These are phyloP conservation scores for Ophioderma brevispina DNA, from an alignment of 35 echinoderm and acorn worm species.

Conservation along the genomic window DNA sequence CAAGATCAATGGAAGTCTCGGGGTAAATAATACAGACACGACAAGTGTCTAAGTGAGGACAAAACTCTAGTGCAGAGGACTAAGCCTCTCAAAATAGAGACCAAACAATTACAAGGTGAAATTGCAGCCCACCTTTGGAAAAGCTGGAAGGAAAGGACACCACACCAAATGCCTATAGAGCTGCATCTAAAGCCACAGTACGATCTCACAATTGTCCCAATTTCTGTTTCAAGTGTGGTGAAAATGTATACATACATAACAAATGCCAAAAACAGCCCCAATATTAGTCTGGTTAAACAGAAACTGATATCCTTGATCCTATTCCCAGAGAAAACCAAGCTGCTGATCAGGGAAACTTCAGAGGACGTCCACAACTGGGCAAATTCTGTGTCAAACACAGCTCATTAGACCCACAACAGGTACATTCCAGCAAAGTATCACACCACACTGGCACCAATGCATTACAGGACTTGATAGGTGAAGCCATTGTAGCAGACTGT, in stretches of 20 bases:
- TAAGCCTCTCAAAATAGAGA: neutral
- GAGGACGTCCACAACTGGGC: slow-evolving; percentile 33
- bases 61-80: neutral
- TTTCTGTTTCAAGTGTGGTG: slow-evolving; percentile 63
- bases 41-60: neutral
- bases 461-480: slow-evolving; percentile 52
- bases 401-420: slow-evolving; percentile 20
- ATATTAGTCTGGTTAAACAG: slow-evolving; percentile 18
- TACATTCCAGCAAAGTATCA: neutral
- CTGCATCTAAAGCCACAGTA: neutral
- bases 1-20: neutral
- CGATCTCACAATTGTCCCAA: neutral
- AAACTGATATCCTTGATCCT: slow-evolving; percentile 46
- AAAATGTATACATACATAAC: slow-evolving; percentile 48
- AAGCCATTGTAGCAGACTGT: slow-evolving; percentile 13
- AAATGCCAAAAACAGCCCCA: slow-evolving; percentile 11
- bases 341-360: slow-evolving; percentile 39
- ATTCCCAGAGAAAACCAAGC: neutral
- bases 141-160: neutral
- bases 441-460: slow-evolving; percentile 10
- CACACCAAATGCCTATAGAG: neutral
- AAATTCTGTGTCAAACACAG: slow-evolving; percentile 21
- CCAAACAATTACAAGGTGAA: neutral
- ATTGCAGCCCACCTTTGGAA: neutral
- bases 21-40: neutral